These are phyloP conservation scores for Syrphus vitripennis DNA, from an alignment of 2,888 invertebrate species.

Conservation along the genomic window DNA sequence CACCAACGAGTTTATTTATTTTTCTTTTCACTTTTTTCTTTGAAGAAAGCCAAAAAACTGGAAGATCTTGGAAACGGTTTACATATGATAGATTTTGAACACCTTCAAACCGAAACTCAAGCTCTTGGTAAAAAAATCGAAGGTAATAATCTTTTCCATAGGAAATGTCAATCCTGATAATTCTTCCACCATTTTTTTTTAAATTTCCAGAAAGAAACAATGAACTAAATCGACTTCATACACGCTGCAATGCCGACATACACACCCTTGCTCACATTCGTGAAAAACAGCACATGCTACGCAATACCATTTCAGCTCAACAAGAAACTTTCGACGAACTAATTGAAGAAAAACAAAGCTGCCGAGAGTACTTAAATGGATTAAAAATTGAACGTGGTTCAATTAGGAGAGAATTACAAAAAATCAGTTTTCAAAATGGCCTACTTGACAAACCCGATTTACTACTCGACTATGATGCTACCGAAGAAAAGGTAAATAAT, in stretches of 20 bases:
- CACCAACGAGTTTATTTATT: too few relatives aligned
- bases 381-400: conserved; percentile 73
- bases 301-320: conserved; percentile 55
- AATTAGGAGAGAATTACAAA: conserved; percentile 72
- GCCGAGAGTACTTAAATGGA: conserved; percentile 72
- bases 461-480: conserved; percentile 77
- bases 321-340: conserved; percentile 44
- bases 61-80: conserved; percentile 76
- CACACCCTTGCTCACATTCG: conserved; percentile 76
- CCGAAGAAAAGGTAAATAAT: conserved; percentile 58
- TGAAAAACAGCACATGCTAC: conserved; percentile 75
- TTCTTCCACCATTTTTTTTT: background rate
- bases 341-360: conserved; percentile 46
- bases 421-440: conserved; percentile 75
- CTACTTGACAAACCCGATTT: conserved; percentile 76
- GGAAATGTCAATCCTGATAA: too few relatives aligned
- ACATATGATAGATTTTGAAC: conserved; percentile 75
- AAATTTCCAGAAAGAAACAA: conserved; percentile 74
- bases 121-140: conserved; percentile 77
- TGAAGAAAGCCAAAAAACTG: conserved; percentile 74
- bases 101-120: conserved; percentile 75
- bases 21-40: too few relatives aligned
- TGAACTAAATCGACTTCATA: conserved; percentile 74
- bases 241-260: conserved; percentile 74
- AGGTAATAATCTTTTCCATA: too few relatives aligned